Evolutionary conservation across 2,113 vertebrate genomes (phyloP).

Genomic region (Balaeniceps rex): DNA sequence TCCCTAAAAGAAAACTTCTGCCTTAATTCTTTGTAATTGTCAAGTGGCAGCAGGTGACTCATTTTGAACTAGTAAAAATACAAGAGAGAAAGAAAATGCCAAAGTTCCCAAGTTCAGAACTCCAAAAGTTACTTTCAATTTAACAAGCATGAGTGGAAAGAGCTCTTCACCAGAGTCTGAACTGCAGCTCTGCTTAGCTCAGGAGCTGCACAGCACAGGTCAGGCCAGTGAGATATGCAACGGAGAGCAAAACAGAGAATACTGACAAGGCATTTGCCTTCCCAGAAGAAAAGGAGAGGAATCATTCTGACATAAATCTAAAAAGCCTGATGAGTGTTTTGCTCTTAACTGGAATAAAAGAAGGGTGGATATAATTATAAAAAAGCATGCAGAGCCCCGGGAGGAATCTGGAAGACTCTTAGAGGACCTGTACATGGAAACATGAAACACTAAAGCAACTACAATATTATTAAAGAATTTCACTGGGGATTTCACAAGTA

Average conservation of each 20-base stretch:
- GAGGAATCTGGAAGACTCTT: not conserved
- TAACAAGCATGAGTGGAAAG: constrained; percentile 20
- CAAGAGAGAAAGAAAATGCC: not conserved
- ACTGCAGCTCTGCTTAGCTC: not conserved
- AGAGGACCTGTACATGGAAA: not conserved
- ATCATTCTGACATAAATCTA: not conserved
- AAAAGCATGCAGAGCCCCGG: not conserved
- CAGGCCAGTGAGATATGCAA: not conserved
- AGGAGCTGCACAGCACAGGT: not conserved
- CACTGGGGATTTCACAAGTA: not conserved
- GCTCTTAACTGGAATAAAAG: not conserved
- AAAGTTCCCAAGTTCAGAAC: constrained; percentile 44
- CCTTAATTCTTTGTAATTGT: not conserved
- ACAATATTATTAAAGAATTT: not conserved
- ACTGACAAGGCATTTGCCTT: not conserved
- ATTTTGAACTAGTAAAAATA: not conserved
- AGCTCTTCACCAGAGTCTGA: not conserved
- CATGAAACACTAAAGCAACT: not conserved
- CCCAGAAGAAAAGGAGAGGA: not conserved
- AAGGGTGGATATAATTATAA: not conserved
- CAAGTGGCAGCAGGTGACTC: not conserved
- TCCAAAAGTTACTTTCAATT: constrained; percentile 19
- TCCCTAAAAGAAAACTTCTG: not conserved
- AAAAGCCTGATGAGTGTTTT: not conserved
- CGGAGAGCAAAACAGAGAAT: not conserved